Evolutionary conservation across 2,113 vertebrate species (phyloP), one percentile per base, ranked within the genome.

Genomic region (Hypanus sabinus): DNA sequence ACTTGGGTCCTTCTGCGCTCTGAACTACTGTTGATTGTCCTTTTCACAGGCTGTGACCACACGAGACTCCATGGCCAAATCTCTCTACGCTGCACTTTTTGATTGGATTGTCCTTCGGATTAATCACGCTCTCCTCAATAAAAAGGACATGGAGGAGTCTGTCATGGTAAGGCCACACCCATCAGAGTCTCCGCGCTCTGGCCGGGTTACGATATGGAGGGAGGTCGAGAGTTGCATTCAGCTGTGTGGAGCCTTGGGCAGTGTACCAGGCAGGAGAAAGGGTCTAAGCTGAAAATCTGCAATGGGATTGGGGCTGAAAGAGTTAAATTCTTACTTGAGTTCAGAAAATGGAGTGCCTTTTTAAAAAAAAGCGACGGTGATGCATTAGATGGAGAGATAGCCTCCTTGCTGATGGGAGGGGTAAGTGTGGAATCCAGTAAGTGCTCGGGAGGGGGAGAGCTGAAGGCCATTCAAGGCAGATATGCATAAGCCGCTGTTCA

Each of bases 31-130:
- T 27, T 9, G 22, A 9, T 92, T 33, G n/a, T 73, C 0, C 36
- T n/a, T 75, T 60, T 6, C 75, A 71, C 95, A 99, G 99, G 99
- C 99, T 2, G 96, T 99, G 94, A 99, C 99, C 0, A 98, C 99
- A 80, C 97, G 98, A 11, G 98, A 99, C 96, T 99, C 98, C 38
- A 99, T 99, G 99, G 99, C 99, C n/a, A 99, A 99, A 96, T 99
- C 99, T 55, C 95, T 99, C 91, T 99, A 99, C 96, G 99, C 98
- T 20, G 98, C 99, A n/a, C 96, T 99, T 85, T 99, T 99, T 36
- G 98, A 99, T 93, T 99, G 99, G 99, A 99, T 99, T 0, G 98
- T 99, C 92, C 97, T 99, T 68, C 96, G 98, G n/a, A 99, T 99
- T 95, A 99, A 99, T 96, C 99, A 99, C 0, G 98, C 99, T 0